Base-by-base conservation (phyloP, 2,888 invertebrate species). In the Ennomos erosarius region DNA sequence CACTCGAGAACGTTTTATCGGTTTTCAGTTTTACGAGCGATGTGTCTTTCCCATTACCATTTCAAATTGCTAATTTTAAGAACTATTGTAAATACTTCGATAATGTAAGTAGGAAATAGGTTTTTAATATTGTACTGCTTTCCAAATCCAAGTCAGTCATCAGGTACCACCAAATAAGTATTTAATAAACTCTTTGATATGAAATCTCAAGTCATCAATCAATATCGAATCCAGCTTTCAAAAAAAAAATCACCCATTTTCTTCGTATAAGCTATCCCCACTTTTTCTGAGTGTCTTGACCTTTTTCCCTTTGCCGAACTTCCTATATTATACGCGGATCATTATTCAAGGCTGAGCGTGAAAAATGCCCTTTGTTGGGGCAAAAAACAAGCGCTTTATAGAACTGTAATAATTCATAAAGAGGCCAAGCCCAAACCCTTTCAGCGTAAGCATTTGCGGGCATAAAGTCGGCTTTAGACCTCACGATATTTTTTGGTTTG, bases 391-490 rank as follows among this genome's bases (percentile, higher is more conserved):
- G 40, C 53, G 34, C 26, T 42, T 39, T 33, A 47, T 56, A 34
- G 53, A 50, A 40, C 40, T 42, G 55, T 62, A 62, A 64, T 70
- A 66, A 66, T 63, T 68, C 58, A 66, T 62, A 57, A 49, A 50
- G 47, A 45, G 59, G 49, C 36, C 44, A 11, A 12, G 54, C 44
- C 49, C 45, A 34, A 60, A 60, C 55, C 64, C 60, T 63, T 68
- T 64, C 52, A 68, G 45, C 49, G 49, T 36, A 37, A 52, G 40
- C 48, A 48, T 55, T 26, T 54, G 47, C n/a, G 44, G 39, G 44
- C 33, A 56, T 35, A 10, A 8, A 16, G 11, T 11, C 36, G 35
- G 9, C 13, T 57, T 57, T 54, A 55, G 1, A 49, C 10, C 0
- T 4, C 10, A 53, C 56, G 55, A 55, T 43, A 33, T 51, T 46